Percentiles rank a stretch among this genome's conserved stretches.
These are phyloP conservation scores for Drosophila nigromelanica DNA, from an alignment of 1,140 invertebrate species.

Conservation along the genomic window DNA sequence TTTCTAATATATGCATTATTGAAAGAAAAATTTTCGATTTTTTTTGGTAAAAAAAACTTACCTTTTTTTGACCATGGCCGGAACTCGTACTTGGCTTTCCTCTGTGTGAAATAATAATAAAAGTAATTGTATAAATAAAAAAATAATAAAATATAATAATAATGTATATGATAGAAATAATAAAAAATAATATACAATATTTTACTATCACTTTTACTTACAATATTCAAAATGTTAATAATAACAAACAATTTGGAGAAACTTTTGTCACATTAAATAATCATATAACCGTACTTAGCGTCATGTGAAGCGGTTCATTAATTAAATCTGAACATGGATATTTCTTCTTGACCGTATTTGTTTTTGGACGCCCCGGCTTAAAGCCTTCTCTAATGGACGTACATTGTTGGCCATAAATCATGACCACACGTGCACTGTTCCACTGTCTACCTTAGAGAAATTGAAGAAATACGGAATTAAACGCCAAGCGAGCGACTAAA, in stretches of 20 bases:
- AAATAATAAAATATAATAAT: too few relatives aligned
- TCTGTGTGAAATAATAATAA: too few relatives aligned
- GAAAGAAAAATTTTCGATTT: too few relatives aligned
- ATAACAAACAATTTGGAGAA: neutral
- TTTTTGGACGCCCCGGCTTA: conserved; percentile 63
- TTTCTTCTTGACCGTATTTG: conserved; percentile 64
- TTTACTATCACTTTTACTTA: neutral
- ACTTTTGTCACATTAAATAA: conserved; percentile 4
- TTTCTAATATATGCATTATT: too few relatives aligned
- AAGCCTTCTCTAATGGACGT: conserved; percentile 77
- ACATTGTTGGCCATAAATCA: conserved; percentile 77
- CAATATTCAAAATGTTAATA: neutral
- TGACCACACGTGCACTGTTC: conserved; percentile 55
- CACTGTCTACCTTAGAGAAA: conserved; percentile 38
- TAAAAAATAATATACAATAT: neutral
- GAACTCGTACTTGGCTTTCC: too few relatives aligned
- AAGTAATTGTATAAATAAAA: too few relatives aligned
- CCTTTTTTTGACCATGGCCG: too few relatives aligned
- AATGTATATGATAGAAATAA: neutral
- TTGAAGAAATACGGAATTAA: conserved; percentile 69
- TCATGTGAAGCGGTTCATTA: conserved; percentile 52
- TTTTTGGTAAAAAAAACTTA: too few relatives aligned
- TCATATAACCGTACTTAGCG: conserved; percentile 11
- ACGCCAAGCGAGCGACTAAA: conserved; percentile 53
- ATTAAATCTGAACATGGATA: conserved; percentile 61